phyloP scores from a whole-genome alignment of 2,888 invertebrate species.

The Tolmerus cingulatus region DNA sequence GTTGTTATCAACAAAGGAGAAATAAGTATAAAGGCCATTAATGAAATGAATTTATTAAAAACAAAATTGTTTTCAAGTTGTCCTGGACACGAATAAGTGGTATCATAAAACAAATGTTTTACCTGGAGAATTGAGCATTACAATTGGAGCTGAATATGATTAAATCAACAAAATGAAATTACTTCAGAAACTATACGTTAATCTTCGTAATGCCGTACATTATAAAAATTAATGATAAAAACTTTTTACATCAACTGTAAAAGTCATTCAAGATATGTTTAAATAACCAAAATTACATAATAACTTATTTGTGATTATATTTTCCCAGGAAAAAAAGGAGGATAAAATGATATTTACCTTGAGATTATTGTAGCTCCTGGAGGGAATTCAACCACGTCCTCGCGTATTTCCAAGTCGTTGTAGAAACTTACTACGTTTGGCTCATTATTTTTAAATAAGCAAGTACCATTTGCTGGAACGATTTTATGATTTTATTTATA shows the following conservation, averaged over 20 bases:
- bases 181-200: too few relatives aligned
- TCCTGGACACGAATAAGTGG: slow-evolving; percentile 94
- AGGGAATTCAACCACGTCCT: slow-evolving; percentile 79
- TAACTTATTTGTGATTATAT: background rate
- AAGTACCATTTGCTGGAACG: slow-evolving; percentile 72
- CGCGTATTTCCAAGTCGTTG: slow-evolving; percentile 79
- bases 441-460: slow-evolving; percentile 79
- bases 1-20: slow-evolving; percentile 85
- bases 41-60: background rate
- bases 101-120: slow-evolving; percentile 90
- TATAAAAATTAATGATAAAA: too few relatives aligned
- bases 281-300: background rate
- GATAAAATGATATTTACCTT: slow-evolving; percentile 61
- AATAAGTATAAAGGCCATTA: slow-evolving; percentile 72
- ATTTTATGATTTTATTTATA: background rate
- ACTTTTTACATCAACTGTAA: too few relatives aligned
- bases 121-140: slow-evolving; percentile 90
- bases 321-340: background rate
- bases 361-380: slow-evolving; percentile 75
- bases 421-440: slow-evolving; percentile 82
- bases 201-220: too few relatives aligned
- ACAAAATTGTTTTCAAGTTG: slow-evolving; percentile 71
- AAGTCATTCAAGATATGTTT: background rate
- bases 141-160: slow-evolving; percentile 93
- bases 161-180: too few relatives aligned